Evolutionary conservation across 2,797 vertebrate genomes (phyloP).

Genomic region (Sebastes iracundus): DNA sequence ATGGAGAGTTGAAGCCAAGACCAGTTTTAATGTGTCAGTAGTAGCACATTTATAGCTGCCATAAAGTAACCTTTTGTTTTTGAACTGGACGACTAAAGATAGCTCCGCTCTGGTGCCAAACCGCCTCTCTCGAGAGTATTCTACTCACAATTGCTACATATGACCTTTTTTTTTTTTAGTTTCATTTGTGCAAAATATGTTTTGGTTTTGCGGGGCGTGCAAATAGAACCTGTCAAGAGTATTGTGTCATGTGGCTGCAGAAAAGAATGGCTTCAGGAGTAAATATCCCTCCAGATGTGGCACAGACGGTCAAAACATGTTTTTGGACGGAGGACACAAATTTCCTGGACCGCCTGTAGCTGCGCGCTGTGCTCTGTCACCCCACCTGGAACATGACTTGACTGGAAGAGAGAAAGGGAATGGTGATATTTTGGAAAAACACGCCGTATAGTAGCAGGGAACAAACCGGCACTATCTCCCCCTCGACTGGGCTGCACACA

Average conservation of each 20-base stretch:
- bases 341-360: slow-evolving; percentile 85
- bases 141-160: slow-evolving; percentile 60
- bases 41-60: slow-evolving; percentile 74
- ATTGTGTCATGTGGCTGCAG: slow-evolving; percentile 72
- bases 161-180: slow-evolving; percentile 76
- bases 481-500: slow-evolving; percentile 44
- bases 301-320: slow-evolving; percentile 92
- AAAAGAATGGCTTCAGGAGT: slow-evolving; percentile 80
- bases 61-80: slow-evolving; percentile 77
- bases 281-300: slow-evolving; percentile 85
- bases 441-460: slow-evolving; percentile 66
- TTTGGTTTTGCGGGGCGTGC: slow-evolving; percentile 72
- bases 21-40: slow-evolving; percentile 64
- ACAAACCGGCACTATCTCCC: slow-evolving; percentile 64
- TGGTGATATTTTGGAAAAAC: slow-evolving; percentile 77
- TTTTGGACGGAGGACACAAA: slow-evolving; percentile 85
- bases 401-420: slow-evolving; percentile 57
- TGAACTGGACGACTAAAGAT: slow-evolving; percentile 78
- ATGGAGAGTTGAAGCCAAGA: slow-evolving; percentile 43
- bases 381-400: slow-evolving; percentile 77
- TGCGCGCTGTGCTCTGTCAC: slow-evolving; percentile 68
- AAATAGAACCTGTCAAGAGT: slow-evolving; percentile 76
- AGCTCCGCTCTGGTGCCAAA: slow-evolving; percentile 67
- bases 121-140: slow-evolving; percentile 63
- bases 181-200: slow-evolving; percentile 80